Conservation (phyloP, 2,113 vertebrate species). For the Melanostigma gelatinosum region DNA sequence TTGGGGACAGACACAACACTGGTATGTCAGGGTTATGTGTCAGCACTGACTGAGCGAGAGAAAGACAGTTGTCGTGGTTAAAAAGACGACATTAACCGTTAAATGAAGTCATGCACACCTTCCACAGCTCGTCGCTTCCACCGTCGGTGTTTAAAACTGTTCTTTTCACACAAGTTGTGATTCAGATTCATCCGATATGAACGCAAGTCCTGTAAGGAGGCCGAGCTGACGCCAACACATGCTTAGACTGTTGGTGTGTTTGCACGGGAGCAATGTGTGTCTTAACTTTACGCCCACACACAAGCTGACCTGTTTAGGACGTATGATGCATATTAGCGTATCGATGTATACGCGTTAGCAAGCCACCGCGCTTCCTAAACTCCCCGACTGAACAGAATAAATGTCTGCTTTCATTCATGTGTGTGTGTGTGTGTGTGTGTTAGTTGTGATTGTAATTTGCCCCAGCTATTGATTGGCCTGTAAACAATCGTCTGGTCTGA, state of each 20-base stretch:
- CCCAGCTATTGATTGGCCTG: constrained; percentile 65
- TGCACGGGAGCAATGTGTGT: constrained; percentile 4
- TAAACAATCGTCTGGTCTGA: constrained; percentile 58
- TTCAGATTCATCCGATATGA: not conserved
- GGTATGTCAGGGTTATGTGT: not conserved
- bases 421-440: constrained; percentile 25
- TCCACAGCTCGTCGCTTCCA: not conserved
- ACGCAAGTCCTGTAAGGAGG: not conserved
- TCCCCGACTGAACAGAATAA: constrained; percentile 7
- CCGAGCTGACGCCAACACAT: constrained; percentile 16
- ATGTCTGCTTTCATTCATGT: constrained; percentile 31
- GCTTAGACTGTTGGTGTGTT: not conserved
- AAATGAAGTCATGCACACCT: not conserved
- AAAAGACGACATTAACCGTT: not conserved
- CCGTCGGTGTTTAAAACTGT: not conserved
- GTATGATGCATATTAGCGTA: constrained; percentile 2
- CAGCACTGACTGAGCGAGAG: too few species aligned
- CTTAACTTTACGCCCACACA: constrained; percentile 16
- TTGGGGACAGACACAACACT: not conserved
- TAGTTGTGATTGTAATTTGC: constrained; percentile 40
- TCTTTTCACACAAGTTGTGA: not conserved
- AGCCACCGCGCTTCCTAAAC: constrained; percentile 33
- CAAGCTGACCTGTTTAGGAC: constrained; percentile 46
- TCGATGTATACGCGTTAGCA: constrained; percentile 31
- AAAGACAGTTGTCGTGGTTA: not conserved